Evolutionary conservation across 2,113 vertebrate genomes (phyloP), one percentile per base, ranked within the genome.

Genomic region (Atherinomorus stipes): DNA sequence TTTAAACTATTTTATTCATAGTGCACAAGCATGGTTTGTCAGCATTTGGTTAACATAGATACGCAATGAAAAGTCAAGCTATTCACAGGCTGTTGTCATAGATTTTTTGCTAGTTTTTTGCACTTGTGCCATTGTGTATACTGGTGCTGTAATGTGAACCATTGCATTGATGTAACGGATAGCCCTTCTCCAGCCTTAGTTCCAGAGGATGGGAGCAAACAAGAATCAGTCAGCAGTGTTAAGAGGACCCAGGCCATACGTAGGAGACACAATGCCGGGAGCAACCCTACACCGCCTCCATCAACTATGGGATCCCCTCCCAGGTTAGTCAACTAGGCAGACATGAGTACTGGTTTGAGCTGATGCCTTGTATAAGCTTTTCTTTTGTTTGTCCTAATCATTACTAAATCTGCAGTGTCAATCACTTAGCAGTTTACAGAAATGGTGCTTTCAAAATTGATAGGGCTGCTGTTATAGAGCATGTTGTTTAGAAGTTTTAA

Each of bases 301-400:
- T 97, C 96, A 0, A 93, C 96, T 74, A 96, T 96, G 96, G 96
- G 96, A 18, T 97, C 96, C 0, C 96, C 96, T 1, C 96, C 96
- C 37, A 96, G 95, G 96, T 96, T 25, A 63, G 91, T 73, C 18
- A 0, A 21, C 37, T 25, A 11, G 54, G 13, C 34, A 63, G 11
- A 56, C 11, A 53, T 1, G 12, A 21, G 13, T 11, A 28, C 8
- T 21, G 2, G 4, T 31, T 34, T 23, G 7, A 23, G 11, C 23
- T 34, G 28, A 8, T 22, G 0, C 11, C 10, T 51, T 51, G 31
- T 21, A 15, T 22, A 19, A 13, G 21, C 19, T 37, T 16, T 50
- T 18, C 5, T n/a, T 13, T 44, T 18, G 59, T 60, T 58, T 26
- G 7, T 18, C 19, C 21, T 38, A 38, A 11, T 8, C 37, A 38